Evolutionary conservation across 2,797 vertebrate species (phyloP), one percentile per base, ranked within the genome.

Genomic region (Gorsachius magnificus): DNA sequence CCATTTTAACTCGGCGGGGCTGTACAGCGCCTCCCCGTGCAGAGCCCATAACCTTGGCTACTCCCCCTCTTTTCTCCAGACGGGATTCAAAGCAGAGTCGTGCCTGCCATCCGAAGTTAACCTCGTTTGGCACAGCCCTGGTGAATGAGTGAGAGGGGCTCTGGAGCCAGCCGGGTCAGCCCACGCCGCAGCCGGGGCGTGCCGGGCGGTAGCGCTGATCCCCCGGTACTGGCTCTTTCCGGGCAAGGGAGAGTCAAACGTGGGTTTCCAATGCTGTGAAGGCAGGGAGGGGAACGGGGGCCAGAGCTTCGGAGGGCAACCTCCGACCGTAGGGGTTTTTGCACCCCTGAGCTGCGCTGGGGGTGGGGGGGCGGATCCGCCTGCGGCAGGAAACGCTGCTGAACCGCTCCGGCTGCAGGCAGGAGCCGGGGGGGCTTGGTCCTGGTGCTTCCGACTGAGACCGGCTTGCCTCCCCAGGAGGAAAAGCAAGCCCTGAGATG

Each of bases 1-100:
- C 48, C 89, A 66, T 92, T 72, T 89, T 75, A 84, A 53, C 43
- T 45, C 82, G 87, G 65, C 46, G 38, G 74, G 31, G 74, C 45
- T 21, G 92, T 81, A 83, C 92, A 90, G 96, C 89, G 76, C 96
- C 96, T 97, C 95, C 97, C 95, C 43, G 65, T 38, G 87, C 54
- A 91, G 95, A 92, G 28, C 31, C 71, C 82, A 46, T 4, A 65
- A 58, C 48, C 69, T 66, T 80, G 91, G 36, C 65, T 95, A 56
- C 87, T 83, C 78, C 93, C 77, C 79, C 54, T 46, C 36, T 76
- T 65, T 78, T 33, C 76, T 70, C 24, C 68, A 72, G 89, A 13
- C 5, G 28, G 43, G 36, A 28, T 83, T 29, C n/a, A 22, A 20
- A n/a, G 84, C 72, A 22, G 53, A 45, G 26, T 22, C 48, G 41